Evolutionary conservation across 92 coral and sea anemone genomes (phyloP).

Genomic region (Desmophyllum pertusum): DNA sequence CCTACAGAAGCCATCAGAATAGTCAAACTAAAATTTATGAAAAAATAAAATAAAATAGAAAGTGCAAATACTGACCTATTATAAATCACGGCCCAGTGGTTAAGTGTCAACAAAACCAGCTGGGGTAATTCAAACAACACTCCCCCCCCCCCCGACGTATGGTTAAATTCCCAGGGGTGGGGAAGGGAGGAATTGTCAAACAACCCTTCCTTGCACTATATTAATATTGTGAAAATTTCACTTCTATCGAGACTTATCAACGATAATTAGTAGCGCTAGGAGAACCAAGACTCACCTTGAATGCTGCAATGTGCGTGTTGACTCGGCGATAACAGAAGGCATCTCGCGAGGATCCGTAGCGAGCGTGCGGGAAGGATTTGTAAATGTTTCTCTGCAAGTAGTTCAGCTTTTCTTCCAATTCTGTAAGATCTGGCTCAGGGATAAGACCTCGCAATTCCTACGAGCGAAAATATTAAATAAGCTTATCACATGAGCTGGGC

Average conservation of each 20-base stretch:
- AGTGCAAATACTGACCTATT: no score
- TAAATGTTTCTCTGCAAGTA: conserved; percentile 69
- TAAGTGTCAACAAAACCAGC: no score
- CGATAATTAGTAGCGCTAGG: neutral
- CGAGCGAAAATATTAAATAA: conserved; percentile 13
- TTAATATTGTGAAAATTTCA: neutral
- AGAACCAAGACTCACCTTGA: conserved; percentile 62
- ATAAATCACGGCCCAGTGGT: no score
- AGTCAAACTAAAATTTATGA: no score
- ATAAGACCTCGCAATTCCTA: conserved; percentile 71
- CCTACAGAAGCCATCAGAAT: no score
- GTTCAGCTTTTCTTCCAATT: conserved; percentile 64
- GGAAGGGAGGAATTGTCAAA: neutral
- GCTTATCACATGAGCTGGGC: neutral
- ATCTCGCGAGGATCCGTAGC: conserved; percentile 77
- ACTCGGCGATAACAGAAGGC: conserved; percentile 78
- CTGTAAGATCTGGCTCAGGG: conserved; percentile 79
- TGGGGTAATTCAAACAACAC: no score
- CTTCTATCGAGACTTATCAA: neutral
- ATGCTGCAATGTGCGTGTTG: conserved; percentile 65
- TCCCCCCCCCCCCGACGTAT: no score
- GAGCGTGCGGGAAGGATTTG: conserved; percentile 75
- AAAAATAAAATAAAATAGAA: no score
- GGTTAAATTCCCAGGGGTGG: neutral
- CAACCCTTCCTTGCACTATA: neutral